A percentile compares a stretch with the other conserved stretches of the same genome.
Conservation (phyloP, 2,888 invertebrate genomes). For the Sisyra nigra region DNA sequence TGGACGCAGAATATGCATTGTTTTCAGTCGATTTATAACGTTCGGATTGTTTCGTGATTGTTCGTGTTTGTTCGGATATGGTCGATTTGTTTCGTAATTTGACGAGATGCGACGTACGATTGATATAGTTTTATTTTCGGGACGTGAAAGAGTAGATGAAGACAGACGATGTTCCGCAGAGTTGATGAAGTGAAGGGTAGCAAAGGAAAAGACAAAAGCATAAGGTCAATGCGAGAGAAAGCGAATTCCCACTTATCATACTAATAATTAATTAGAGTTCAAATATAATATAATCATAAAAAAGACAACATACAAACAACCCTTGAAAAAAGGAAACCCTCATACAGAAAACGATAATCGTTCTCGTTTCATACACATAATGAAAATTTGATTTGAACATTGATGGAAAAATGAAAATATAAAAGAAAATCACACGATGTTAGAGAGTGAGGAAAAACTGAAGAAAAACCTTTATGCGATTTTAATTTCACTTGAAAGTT, state of each 20-base stretch:
- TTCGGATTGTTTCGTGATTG: background rate
- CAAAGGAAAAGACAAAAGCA: conserved; percentile 13
- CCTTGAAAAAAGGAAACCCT: no score
- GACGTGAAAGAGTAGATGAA: conserved; percentile 4
- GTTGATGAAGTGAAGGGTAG: conserved; percentile 11
- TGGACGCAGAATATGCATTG: conserved; percentile 3
- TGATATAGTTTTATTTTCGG: conserved; percentile 7
- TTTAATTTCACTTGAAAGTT: no score
- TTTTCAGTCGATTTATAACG: background rate
- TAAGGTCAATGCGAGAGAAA: conserved; percentile 19
- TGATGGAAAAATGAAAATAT: no score
- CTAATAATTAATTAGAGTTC: background rate
- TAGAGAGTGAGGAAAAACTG: no score
- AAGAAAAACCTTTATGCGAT: no score
- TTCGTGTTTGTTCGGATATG: no score
- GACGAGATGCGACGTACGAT: conserved; percentile 4
- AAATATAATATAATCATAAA: background rate
- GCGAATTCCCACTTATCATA: background rate
- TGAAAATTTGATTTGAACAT: no score
- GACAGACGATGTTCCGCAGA: conserved; percentile 4
- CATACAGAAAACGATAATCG: no score
- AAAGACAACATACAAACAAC: no score
- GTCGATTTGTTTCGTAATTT: background rate
- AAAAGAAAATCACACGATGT: no score
- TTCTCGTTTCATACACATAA: no score